phyloP scores from a whole-genome alignment of 2,797 vertebrate species.

The Crocidura indochinensis region DNA sequence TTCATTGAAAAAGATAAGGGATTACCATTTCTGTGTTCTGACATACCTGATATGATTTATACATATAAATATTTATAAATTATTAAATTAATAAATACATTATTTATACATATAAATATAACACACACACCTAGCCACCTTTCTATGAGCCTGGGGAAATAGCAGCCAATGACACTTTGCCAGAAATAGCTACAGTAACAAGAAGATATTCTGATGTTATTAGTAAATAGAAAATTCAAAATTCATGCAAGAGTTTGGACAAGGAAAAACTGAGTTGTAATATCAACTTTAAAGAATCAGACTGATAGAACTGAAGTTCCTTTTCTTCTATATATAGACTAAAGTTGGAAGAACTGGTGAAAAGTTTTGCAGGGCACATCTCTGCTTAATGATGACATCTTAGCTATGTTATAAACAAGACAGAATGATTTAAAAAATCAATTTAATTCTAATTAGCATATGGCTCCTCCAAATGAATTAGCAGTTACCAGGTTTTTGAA shows the following conservation, averaged over 20 bases:
- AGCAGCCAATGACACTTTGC: background rate
- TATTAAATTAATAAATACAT: no score
- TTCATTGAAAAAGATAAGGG: background rate
- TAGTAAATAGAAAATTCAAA: background rate
- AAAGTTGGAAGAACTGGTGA: background rate
- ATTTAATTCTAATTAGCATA: background rate
- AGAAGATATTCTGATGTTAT: background rate
- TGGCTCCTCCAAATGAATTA: background rate
- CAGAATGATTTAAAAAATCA: constrained; percentile 26
- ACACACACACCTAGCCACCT: background rate
- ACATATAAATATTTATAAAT: no score
- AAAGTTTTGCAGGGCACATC: background rate
- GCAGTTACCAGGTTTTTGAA: background rate
- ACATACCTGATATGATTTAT: background rate
- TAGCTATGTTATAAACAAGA: constrained; percentile 5
- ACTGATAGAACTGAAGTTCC: background rate
- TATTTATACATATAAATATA: no score
- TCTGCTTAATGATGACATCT: background rate
- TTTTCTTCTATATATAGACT: background rate
- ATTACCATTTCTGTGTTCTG: background rate
- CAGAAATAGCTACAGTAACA: background rate
- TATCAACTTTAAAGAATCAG: constrained; percentile 6
- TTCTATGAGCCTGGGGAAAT: background rate
- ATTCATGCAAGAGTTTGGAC: background rate
- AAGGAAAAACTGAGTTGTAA: background rate